A percentile compares a stretch with the other conserved stretches of the same genome.
phyloP scores from a whole-genome alignment of 2,113 vertebrate species.

The Siniperca chuatsi region DNA sequence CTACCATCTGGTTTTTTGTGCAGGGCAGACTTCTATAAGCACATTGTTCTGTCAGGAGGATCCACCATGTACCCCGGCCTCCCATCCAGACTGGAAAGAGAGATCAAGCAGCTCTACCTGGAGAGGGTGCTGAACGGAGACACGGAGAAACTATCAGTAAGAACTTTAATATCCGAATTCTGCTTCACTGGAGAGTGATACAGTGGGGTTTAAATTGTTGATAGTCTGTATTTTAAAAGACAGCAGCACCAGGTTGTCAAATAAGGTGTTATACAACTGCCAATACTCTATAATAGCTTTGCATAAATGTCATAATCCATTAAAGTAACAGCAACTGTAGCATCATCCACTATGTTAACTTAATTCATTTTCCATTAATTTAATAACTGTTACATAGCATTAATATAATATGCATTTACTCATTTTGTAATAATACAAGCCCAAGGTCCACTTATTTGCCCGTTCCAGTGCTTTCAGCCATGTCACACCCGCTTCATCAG shows the following conservation, averaged over 20 bases:
- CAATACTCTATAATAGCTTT: not conserved
- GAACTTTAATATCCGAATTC: constrained; percentile 52
- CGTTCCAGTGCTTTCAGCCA: not conserved
- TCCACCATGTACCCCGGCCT: constrained; percentile 98
- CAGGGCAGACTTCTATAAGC: constrained; percentile 98
- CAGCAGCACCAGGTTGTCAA: not conserved
- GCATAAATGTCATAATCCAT: not conserved
- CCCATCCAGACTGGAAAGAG: constrained; percentile 94
- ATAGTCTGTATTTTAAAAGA: constrained; percentile 1
- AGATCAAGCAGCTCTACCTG: constrained; percentile 98
- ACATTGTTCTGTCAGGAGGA: constrained; percentile 97
- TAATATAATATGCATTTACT: not conserved
- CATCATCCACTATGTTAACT: not conserved
- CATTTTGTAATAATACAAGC: not conserved
- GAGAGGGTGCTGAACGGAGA: constrained; percentile 97
- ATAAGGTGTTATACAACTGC: not conserved
- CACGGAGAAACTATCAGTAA: constrained; percentile 94
- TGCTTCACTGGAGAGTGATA: not conserved
- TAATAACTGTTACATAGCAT: constrained; percentile 1
- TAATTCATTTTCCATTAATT: not conserved
- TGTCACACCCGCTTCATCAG: not conserved
- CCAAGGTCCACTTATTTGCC: not conserved
- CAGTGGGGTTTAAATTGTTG: not conserved
- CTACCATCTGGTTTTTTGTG: not conserved
- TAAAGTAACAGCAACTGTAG: not conserved